Evolutionary conservation across 2,113 vertebrate genomes (phyloP).

Genomic region (Sclerurus mexicanus): DNA sequence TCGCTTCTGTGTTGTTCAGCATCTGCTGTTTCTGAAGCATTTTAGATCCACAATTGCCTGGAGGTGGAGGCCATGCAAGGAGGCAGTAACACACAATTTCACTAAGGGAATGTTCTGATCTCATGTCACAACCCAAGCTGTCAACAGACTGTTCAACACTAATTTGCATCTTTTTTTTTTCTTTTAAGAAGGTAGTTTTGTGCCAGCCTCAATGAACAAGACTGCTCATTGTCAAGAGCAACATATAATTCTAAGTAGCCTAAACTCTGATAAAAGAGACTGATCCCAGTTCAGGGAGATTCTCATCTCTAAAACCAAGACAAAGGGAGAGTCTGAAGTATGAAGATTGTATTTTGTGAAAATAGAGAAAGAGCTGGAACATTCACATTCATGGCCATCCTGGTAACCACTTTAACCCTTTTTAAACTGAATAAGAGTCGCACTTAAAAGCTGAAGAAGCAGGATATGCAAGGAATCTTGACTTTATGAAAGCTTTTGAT

Average conservation of each 20-base stretch:
- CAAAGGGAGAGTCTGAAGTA: background rate
- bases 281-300: background rate
- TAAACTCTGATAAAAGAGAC: background rate
- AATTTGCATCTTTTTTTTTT: background rate
- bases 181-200: background rate
- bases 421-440: background rate
- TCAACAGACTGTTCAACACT: background rate
- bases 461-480: background rate
- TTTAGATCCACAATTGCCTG: background rate
- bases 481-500: background rate
- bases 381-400: background rate
- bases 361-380: background rate
- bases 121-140: background rate
- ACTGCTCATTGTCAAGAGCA: background rate
- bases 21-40: background rate
- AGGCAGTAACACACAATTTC: background rate
- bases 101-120: background rate
- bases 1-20: fast-evolving
- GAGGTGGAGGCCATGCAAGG: background rate
- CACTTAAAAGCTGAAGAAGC: background rate
- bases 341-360: background rate
- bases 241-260: background rate
- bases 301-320: background rate
- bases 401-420: background rate
- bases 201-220: background rate